A percentile compares a stretch with the other conserved stretches of the same genome.
phyloP scores from a whole-genome alignment of 2,113 vertebrate genomes.

The Rousettus leschenaultii region DNA sequence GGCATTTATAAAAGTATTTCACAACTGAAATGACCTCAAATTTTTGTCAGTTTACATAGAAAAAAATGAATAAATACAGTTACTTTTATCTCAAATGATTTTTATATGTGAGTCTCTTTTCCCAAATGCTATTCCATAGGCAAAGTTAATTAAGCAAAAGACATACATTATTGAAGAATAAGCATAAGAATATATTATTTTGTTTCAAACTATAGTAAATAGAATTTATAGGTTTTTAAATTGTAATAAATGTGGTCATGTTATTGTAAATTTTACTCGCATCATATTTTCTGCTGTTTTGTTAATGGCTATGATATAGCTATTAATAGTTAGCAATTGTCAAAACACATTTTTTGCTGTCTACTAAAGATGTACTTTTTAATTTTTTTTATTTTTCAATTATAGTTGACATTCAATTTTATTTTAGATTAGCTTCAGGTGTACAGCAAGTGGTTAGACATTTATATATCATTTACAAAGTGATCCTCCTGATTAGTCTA shows the following conservation, averaged over 20 bases:
- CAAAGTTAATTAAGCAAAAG: slow-evolving; percentile 37
- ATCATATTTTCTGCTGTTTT: background rate
- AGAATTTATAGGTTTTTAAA: slow-evolving; percentile 24
- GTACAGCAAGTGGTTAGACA: too few relatives aligned
- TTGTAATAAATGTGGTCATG: background rate
- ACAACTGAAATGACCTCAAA: background rate
- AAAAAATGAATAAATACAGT: background rate
- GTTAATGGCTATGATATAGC: background rate
- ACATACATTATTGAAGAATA: slow-evolving; percentile 6
- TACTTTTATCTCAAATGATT: background rate
- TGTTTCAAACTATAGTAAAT: background rate
- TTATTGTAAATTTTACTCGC: background rate
- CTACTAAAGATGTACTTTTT: too few relatives aligned
- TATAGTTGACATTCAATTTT: too few relatives aligned
- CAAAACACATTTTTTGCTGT: too few relatives aligned
- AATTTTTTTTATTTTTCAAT: too few relatives aligned
- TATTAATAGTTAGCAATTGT: background rate
- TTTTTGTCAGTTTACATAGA: background rate
- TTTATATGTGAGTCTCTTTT: background rate
- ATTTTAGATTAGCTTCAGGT: too few relatives aligned
- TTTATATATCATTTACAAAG: too few relatives aligned
- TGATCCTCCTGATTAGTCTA: too few relatives aligned
- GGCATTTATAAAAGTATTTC: background rate
- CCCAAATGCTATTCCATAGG: background rate
- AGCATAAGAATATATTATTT: background rate